phyloP scores from a whole-genome alignment of 1,140 invertebrate genomes.

The Papilio helenus region DNA sequence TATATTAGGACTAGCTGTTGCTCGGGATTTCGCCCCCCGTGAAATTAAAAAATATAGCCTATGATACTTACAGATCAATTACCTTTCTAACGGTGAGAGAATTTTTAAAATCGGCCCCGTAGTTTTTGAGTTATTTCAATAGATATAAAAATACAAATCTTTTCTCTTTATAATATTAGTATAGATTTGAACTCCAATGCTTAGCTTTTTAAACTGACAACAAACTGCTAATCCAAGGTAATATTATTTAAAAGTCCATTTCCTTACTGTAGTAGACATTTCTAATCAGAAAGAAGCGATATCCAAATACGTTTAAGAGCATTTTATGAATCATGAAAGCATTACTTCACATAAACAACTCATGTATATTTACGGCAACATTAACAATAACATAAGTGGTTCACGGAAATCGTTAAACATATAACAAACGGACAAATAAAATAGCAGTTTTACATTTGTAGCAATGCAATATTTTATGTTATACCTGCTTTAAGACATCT shows the following conservation, averaged over 20 bases:
- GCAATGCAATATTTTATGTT: not conserved
- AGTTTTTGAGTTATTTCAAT: too few species aligned
- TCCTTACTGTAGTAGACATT: not conserved
- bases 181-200: too few species aligned
- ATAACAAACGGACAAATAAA: not conserved
- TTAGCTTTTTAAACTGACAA: too few species aligned
- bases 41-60: too few species aligned
- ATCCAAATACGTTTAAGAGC: not conserved
- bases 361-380: constrained; percentile 15
- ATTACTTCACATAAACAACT: constrained; percentile 25
- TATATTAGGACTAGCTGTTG: too few species aligned
- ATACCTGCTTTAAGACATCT: not conserved
- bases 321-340: constrained; percentile 19
- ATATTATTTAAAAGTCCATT: not conserved
- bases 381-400: constrained; percentile 3
- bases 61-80: too few species aligned
- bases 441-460: not conserved
- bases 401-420: not conserved
- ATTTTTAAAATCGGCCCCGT: too few species aligned
- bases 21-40: too few species aligned
- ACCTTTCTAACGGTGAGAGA: too few species aligned
- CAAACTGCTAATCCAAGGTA: too few species aligned
- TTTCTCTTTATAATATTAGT: too few species aligned
- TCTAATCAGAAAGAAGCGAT: not conserved
- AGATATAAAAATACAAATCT: too few species aligned